A percentile compares a stretch with the other conserved stretches of the same genome.
Conservation (phyloP, 2,113 vertebrate species). For the Butorides virescens region DNA sequence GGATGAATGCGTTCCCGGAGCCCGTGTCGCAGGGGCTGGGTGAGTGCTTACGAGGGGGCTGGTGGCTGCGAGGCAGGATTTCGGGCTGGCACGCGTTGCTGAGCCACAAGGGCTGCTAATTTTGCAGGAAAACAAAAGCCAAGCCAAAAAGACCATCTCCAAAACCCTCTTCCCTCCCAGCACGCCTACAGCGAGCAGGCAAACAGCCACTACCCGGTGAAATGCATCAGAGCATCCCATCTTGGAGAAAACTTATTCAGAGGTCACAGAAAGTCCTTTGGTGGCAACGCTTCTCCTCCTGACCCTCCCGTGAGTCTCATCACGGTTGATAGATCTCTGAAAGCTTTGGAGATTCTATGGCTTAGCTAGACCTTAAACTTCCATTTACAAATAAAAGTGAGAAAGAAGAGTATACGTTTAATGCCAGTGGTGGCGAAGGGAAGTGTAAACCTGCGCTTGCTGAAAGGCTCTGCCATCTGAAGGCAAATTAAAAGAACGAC, state of each 20-base stretch:
- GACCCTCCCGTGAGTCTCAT: background rate
- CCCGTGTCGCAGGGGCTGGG: rapidly evolving
- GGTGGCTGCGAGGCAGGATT: background rate
- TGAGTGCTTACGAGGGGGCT: background rate
- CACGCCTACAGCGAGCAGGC: background rate
- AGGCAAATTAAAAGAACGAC: background rate
- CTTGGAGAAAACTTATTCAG: background rate
- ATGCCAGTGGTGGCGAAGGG: background rate
- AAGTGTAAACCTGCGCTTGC: background rate
- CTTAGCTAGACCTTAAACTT: background rate
- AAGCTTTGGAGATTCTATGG: background rate
- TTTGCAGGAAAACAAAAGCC: background rate
- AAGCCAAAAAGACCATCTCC: background rate
- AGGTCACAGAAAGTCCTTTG: background rate
- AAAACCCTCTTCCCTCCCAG: background rate
- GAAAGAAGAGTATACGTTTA: background rate
- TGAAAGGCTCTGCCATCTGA: background rate
- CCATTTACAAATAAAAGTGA: background rate
- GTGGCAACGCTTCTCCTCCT: conserved; percentile 35
- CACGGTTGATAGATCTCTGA: rapidly evolving
- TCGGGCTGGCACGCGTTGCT: background rate
- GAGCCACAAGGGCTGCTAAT: background rate
- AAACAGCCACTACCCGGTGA: background rate
- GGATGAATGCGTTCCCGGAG: background rate
- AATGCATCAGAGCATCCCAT: background rate